These are phyloP conservation scores for Anastrepha ludens DNA, from an alignment of 1,140 invertebrate genomes.

Conservation along the genomic window DNA sequence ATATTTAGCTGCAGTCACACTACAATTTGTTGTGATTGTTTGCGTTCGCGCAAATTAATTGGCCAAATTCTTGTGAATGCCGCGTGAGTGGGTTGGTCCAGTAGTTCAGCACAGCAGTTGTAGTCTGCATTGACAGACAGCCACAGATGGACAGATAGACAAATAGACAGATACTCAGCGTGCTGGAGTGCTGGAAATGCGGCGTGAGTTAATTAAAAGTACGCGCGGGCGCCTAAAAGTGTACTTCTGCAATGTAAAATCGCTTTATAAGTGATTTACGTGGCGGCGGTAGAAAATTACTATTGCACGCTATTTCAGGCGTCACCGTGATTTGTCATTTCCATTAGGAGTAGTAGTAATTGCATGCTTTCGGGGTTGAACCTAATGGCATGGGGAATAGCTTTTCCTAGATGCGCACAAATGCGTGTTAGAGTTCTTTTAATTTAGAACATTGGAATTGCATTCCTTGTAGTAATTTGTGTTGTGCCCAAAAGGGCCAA, in stretches of 20 bases:
- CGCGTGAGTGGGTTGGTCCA: neutral
- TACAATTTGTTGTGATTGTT: constrained; percentile 44
- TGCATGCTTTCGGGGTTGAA: neutral
- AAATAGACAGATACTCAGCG: neutral
- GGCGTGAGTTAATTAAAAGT: constrained; percentile 21
- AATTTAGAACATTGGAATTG: constrained; percentile 8
- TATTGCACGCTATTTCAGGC: constrained; percentile 38
- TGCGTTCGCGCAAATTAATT: constrained; percentile 13
- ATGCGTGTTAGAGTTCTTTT: neutral
- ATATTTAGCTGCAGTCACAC: neutral
- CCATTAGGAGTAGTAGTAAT: constrained; percentile 22
- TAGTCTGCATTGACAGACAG: neutral
- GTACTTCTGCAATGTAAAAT: neutral
- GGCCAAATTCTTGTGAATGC: constrained; percentile 19
- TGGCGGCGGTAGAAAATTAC: neutral
- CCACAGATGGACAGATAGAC: neutral
- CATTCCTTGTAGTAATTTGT: neutral
- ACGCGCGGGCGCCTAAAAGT: constrained; percentile 22
- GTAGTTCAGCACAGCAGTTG: neutral
- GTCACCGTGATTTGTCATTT: constrained; percentile 29
- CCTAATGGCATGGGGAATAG: neutral
- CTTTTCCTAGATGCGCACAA: neutral
- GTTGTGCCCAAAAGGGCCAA: neutral
- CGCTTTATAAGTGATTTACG: constrained; percentile 38
- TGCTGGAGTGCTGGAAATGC: neutral